Conservation (phyloP, 2,888 invertebrate species). For the Melinaea menophilus region DNA sequence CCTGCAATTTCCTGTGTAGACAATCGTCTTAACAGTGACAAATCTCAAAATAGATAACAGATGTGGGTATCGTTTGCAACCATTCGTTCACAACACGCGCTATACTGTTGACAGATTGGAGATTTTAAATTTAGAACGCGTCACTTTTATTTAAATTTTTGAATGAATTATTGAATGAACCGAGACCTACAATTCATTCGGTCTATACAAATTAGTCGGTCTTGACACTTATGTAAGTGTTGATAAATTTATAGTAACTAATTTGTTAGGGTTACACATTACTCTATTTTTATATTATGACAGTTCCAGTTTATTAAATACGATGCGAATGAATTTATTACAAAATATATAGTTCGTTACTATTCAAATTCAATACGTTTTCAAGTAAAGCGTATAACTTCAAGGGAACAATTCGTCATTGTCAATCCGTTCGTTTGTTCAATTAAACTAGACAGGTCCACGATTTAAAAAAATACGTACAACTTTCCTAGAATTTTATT, state of each 20-base stretch:
- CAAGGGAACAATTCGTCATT: constrained; percentile 62
- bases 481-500: constrained; percentile 18
- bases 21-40: constrained; percentile 60
- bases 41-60: constrained; percentile 73
- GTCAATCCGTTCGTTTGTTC: constrained; percentile 61
- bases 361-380: constrained; percentile 39
- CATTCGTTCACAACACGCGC: constrained; percentile 71
- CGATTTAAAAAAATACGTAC: constrained; percentile 25
- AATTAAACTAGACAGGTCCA: constrained; percentile 50
- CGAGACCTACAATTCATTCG: constrained; percentile 39
- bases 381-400: constrained; percentile 38
- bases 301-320: not conserved
- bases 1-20: constrained; percentile 63
- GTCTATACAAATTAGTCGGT: constrained; percentile 37
- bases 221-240: constrained; percentile 33
- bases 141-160: constrained; percentile 67
- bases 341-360: not conserved
- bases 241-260: constrained; percentile 35
- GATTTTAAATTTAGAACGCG: constrained; percentile 69
- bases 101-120: constrained; percentile 76
- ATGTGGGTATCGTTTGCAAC: constrained; percentile 72
- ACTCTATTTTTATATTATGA: too few relatives aligned
- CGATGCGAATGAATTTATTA: not conserved
- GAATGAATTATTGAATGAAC: constrained; percentile 69
- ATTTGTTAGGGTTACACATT: constrained; percentile 20